Evolutionary conservation across 2,888 invertebrate species (phyloP).

Genomic region (Sesamia inferens): DNA sequence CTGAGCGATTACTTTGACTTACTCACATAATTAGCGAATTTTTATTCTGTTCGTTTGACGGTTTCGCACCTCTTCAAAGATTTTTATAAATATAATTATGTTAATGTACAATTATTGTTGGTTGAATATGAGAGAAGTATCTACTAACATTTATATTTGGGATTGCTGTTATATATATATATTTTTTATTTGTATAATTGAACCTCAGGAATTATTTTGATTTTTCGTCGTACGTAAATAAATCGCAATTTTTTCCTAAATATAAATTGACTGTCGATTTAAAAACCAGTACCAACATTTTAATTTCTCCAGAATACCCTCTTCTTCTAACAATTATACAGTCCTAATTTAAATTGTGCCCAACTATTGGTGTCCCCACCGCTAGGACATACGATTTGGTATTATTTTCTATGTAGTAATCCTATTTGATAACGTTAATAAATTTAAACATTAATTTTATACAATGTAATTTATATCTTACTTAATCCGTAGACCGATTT

Average conservation of each 20-base stretch:
- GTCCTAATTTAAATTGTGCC: not conserved
- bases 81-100: not conserved
- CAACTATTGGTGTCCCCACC: not conserved
- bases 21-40: slow-evolving; percentile 56
- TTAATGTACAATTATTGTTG: not conserved
- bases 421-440: not conserved
- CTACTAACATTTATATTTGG: not conserved
- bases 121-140: not conserved
- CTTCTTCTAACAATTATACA: not conserved
- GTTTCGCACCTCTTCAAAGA: slow-evolving; percentile 58
- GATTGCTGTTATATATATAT: not conserved
- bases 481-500: not conserved
- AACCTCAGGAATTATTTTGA: too few relatives aligned
- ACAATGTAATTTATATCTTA: not conserved
- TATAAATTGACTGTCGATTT: too few relatives aligned
- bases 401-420: not conserved
- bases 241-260: too few relatives aligned
- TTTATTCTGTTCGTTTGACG: slow-evolving; percentile 44
- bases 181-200: not conserved
- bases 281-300: too few relatives aligned
- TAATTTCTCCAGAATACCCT: not conserved
- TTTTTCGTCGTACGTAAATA: too few relatives aligned
- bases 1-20: slow-evolving; percentile 70
- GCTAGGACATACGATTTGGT: not conserved
- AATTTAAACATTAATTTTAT: not conserved